phyloP scores from a whole-genome alignment of 2,888 invertebrate genomes.

The Rhagophthalmus giganteus region DNA sequence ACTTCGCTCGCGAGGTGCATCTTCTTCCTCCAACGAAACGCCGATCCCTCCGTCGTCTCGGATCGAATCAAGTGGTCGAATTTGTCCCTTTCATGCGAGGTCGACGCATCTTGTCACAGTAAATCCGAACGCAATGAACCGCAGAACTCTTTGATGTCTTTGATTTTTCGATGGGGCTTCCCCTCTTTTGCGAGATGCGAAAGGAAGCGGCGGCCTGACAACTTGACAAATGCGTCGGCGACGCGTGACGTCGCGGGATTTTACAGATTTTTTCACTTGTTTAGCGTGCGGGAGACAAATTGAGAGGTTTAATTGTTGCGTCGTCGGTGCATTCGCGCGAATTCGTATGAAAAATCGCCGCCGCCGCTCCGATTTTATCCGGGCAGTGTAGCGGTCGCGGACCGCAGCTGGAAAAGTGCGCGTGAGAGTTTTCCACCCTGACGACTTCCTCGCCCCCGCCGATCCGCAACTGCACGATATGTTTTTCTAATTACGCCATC shows the following conservation, averaged over 20 bases:
- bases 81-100: constrained; percentile 22
- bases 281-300: constrained; percentile 3
- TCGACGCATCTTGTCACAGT: constrained; percentile 29
- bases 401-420: constrained; percentile 54
- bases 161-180: constrained; percentile 20
- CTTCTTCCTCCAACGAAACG: constrained; percentile 28
- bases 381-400: constrained; percentile 47
- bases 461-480: constrained; percentile 43
- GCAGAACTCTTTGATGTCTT: constrained; percentile 38
- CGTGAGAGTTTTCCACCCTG: constrained; percentile 43
- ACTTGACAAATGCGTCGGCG: constrained; percentile 24
- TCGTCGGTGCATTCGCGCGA: constrained; percentile 34
- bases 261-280: constrained; percentile 14
- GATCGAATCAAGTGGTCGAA: constrained; percentile 27
- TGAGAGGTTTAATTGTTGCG: constrained; percentile 8
- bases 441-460: constrained; percentile 39
- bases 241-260: constrained; percentile 14
- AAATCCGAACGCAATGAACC: constrained; percentile 38
- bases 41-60: constrained; percentile 3
- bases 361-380: constrained; percentile 45
- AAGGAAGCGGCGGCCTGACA: constrained; percentile 26
- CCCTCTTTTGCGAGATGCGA: constrained; percentile 18
- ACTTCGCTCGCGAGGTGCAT: constrained; percentile 84
- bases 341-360: constrained; percentile 55
- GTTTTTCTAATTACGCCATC: constrained; percentile 45